A percentile compares a stretch with the other conserved stretches of the same genome.
These are phyloP conservation scores for Drosophila bocki DNA, from an alignment of 1,140 invertebrate genomes.

Conservation along the genomic window DNA sequence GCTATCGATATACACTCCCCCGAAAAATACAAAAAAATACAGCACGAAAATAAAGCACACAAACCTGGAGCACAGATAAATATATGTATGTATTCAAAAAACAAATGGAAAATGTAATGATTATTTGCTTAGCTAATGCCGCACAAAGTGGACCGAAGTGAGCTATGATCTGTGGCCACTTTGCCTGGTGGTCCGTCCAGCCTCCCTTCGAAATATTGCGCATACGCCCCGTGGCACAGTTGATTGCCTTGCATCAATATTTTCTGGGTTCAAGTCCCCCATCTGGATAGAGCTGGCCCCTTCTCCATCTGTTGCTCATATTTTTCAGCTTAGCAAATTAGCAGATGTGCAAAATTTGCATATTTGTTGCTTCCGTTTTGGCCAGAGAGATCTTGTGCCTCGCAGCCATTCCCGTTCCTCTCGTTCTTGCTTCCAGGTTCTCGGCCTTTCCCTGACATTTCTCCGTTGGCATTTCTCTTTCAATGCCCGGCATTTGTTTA, in stretches of 20 bases:
- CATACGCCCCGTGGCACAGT: slow-evolving; percentile 77
- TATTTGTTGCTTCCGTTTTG: slow-evolving; percentile 58
- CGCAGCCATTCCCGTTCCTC: neutral
- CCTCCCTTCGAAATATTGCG: slow-evolving; percentile 35
- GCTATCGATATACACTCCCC: slow-evolving; percentile 71
- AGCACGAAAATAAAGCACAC: slow-evolving; percentile 12
- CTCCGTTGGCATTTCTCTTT: slow-evolving; percentile 47
- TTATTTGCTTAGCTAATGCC: slow-evolving; percentile 83
- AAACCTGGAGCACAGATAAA: slow-evolving; percentile 12
- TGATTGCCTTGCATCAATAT: slow-evolving; percentile 80
- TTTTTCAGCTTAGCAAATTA: slow-evolving; percentile 75
- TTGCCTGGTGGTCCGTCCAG: slow-evolving; percentile 7
- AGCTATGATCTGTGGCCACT: slow-evolving; percentile 44
- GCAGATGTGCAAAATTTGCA: slow-evolving; percentile 76
- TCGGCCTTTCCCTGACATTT: neutral
- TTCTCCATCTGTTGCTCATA: slow-evolving; percentile 63
- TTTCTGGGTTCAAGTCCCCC: slow-evolving; percentile 12
- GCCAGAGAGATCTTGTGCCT: slow-evolving; percentile 8
- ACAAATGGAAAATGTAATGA: slow-evolving; percentile 83
- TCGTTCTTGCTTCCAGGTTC: neutral
- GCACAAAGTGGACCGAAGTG: slow-evolving; percentile 75
- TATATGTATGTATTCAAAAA: slow-evolving; percentile 53
- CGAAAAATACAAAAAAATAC: slow-evolving; percentile 27
- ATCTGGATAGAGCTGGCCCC: neutral
- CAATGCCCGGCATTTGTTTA: slow-evolving; percentile 67